Conservation (phyloP, 1,140 invertebrate species). For the Marisa cornuarietis region DNA sequence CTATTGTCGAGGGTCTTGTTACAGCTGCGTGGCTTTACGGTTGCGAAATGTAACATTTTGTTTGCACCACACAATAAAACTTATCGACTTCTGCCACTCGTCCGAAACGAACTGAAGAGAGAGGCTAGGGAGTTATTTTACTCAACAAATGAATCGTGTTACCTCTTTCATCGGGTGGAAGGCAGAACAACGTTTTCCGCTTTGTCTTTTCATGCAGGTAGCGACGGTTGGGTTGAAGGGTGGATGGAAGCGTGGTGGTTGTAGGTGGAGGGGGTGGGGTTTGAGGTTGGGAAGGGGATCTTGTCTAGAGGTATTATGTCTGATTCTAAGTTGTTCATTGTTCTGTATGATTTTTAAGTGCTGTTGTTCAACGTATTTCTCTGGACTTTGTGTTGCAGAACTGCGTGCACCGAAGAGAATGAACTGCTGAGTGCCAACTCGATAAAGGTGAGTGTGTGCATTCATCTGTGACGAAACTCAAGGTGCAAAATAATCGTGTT, state of each 20-base stretch:
- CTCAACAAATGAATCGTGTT: background rate
- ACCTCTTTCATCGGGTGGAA: too few species aligned
- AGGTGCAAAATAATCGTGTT: too few species aligned
- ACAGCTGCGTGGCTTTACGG: too few species aligned
- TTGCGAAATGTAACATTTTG: too few species aligned
- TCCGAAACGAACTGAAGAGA: background rate
- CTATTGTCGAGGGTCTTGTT: too few species aligned
- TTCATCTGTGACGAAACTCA: too few species aligned
- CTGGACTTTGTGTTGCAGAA: slow-evolving; percentile 18
- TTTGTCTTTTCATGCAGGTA: background rate
- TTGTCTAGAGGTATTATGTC: background rate
- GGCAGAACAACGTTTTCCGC: too few species aligned
- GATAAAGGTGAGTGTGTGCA: slow-evolving; percentile 17
- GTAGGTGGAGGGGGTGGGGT: background rate
- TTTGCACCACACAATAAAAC: too few species aligned
- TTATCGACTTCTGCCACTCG: too few species aligned
- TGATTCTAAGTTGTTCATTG: background rate
- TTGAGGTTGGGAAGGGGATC: background rate
- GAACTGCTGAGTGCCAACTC: slow-evolving; percentile 24
- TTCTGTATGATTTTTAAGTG: background rate
- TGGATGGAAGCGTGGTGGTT: too few species aligned
- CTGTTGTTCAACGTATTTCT: background rate
- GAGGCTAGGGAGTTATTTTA: background rate
- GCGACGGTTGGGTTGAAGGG: too few species aligned
- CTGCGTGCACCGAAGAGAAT: slow-evolving; percentile 25